Evolutionary conservation across 1,140 invertebrate species (phyloP).

Genomic region (Chironomus striatipennis): DNA sequence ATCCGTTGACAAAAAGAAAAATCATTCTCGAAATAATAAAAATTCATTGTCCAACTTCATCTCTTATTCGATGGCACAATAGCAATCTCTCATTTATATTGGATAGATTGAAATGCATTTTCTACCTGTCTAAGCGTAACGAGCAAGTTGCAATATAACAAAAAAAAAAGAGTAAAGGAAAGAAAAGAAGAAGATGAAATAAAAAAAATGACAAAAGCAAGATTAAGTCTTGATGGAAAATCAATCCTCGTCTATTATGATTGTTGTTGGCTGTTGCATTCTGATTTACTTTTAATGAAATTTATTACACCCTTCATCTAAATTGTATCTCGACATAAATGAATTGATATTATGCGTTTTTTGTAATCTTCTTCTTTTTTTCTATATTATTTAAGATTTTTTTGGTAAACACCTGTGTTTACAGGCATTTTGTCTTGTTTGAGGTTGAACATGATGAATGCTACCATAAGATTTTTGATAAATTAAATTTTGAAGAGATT

Average conservation of each 20-base stretch:
- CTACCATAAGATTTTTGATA: no score
- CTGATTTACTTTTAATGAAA: conserved; percentile 2
- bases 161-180: no score
- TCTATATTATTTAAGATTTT: no score
- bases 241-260: conserved; percentile 2
- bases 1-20: not conserved
- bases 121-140: not conserved
- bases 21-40: not conserved
- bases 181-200: not conserved
- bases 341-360: conserved; percentile 11
- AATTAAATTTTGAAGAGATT: no score
- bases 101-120: not conserved
- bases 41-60: not conserved
- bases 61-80: not conserved
- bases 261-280: not conserved
- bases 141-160: not conserved
- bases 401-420: no score
- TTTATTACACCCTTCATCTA: not conserved
- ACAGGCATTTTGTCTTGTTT: no score
- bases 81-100: not conserved
- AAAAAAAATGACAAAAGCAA: not conserved
- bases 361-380: no score
- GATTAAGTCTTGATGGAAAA: conserved; percentile 3
- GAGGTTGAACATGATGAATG: no score
- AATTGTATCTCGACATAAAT: not conserved